Conservation (phyloP, 2,113 vertebrate species). For the Pteropus alecto region DNA sequence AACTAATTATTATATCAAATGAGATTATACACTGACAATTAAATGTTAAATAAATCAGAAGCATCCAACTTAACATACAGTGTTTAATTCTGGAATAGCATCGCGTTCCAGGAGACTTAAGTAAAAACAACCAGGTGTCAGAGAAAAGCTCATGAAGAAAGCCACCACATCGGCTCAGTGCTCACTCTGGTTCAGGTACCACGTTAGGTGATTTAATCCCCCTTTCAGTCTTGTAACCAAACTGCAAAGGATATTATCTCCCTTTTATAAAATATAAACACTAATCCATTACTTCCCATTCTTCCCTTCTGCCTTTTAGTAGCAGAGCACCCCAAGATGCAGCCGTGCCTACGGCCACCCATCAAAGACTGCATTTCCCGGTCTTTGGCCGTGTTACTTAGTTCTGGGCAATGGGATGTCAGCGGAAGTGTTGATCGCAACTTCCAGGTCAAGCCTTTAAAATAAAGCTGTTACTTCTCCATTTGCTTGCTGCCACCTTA, state of each 20-base stretch:
- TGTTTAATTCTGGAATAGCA: too few species aligned
- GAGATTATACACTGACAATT: too few species aligned
- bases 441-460: not conserved
- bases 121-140: too few species aligned
- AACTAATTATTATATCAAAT: too few species aligned
- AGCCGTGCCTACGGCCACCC: not conserved
- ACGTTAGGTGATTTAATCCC: too few species aligned
- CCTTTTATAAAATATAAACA: not conserved
- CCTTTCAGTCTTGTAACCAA: too few species aligned
- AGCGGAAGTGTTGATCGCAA: not conserved
- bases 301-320: not conserved
- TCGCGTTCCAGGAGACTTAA: too few species aligned
- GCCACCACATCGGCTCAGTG: too few species aligned
- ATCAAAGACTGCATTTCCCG: not conserved
- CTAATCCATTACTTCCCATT: not conserved
- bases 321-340: not conserved
- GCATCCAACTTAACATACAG: too few species aligned
- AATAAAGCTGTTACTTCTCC: not conserved
- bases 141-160: too few species aligned
- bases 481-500: not conserved
- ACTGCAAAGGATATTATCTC: not conserved
- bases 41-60: too few species aligned
- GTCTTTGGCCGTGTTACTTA: not conserved
- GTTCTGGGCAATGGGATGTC: not conserved
- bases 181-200: too few species aligned